Evolutionary conservation across 2,888 invertebrate genomes (phyloP).

Genomic region (Nymphalis polychloros): DNA sequence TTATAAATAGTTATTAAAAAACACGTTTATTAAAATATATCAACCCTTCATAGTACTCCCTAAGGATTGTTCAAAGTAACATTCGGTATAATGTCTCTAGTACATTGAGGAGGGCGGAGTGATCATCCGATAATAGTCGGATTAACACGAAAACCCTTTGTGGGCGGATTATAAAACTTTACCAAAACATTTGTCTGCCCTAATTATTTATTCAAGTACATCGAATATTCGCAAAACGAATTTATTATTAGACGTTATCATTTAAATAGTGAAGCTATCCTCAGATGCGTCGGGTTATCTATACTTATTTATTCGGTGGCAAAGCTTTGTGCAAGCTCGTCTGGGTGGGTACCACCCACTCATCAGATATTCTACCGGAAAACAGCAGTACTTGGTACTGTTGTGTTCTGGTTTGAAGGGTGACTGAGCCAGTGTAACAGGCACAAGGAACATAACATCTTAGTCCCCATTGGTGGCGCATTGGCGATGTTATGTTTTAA

Average conservation of each 20-base stretch:
- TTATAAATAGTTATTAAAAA: conserved; percentile 12
- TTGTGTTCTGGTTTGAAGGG: too few species aligned
- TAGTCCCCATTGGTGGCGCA: too few species aligned
- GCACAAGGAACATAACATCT: too few species aligned
- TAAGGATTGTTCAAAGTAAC: conserved; percentile 46
- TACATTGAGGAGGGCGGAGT: conserved; percentile 42
- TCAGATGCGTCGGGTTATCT: neutral
- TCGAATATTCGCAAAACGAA: conserved; percentile 57
- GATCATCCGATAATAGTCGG: conserved; percentile 72
- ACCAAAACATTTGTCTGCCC: conserved; percentile 66
- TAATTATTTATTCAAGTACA: conserved; percentile 62
- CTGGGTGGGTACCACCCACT: too few species aligned
- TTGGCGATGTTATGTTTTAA: too few species aligned
- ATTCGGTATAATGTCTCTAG: conserved; percentile 68
- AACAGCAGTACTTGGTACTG: too few species aligned
- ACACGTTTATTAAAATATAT: conserved; percentile 33
- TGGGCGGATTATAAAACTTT: conserved; percentile 69
- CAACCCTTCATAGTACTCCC: conserved; percentile 39
- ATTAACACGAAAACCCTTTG: conserved; percentile 78
- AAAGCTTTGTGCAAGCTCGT: too few species aligned
- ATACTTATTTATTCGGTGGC: too few species aligned
- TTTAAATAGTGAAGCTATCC: neutral
- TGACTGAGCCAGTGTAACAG: too few species aligned
- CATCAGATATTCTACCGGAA: too few species aligned
- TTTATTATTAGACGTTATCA: conserved; percentile 43